Evolutionary conservation across 2,797 vertebrate genomes (phyloP), one percentile per base, ranked within the genome.

Genomic region (Pteronotus mesoamericanus): DNA sequence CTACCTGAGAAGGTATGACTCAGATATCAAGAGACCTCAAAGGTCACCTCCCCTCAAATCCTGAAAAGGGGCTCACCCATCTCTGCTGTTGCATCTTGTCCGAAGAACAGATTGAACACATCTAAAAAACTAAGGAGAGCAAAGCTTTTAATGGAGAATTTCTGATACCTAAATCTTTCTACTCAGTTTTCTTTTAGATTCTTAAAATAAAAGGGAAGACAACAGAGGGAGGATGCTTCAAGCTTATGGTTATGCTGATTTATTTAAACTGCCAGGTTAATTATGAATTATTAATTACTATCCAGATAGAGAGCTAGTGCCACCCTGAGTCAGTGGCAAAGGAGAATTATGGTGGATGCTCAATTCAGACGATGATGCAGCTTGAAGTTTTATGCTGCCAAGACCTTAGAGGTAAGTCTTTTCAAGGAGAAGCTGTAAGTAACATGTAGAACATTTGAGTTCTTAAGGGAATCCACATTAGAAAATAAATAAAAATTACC

Each of bases 401-500:
- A 96, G 79, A 94, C 24, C 57, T 94, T 74, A 53, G 57, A 87
- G 61, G 93, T 83, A 71, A 93, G 92, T 90, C 92, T 96, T 96
- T 96, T 86, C 86, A 95, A 97, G 92, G 89, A 96, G 93, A 96
- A 96, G 80, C 42, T 59, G 2, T 96, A 95, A 97, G 92, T 97
- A 97, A 97, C 68, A 29, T 64, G 89, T 26, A 86, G 80, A 95
- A 94, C 74, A 92, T 88, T 94, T 66, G 85, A 74, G 37, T 74
- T 96, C 96, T 96, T 94, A 79, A 93, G 95, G 91, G 94, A 96
- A 97, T 95, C 72, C 32, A 92, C 61, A 72, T 96, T 95, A 96
- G 69, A 94, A 97, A 97, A 97, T 96, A 97, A 97, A 96, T 97
- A 96, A 98, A 97, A 97, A 92, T 88, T 51, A 69, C 68, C 78